phyloP scores from a whole-genome alignment of 1,140 invertebrate genomes.

The Ephestia elutella region DNA sequence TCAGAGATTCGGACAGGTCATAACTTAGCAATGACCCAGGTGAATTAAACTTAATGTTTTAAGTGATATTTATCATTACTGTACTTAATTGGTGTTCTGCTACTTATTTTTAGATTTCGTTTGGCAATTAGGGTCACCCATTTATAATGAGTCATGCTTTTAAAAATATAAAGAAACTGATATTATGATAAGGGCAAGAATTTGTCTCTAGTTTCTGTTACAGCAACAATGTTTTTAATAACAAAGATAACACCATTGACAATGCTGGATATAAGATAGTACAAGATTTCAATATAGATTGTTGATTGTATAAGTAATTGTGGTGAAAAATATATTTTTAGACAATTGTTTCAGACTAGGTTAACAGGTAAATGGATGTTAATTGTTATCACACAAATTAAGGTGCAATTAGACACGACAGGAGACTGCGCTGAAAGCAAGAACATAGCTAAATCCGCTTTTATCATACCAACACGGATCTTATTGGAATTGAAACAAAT shows the following conservation, averaged over 20 bases:
- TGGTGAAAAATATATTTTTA: background rate
- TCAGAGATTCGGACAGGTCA: background rate
- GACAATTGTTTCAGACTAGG: background rate
- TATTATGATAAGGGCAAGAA: background rate
- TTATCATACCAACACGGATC: background rate
- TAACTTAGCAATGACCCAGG: background rate
- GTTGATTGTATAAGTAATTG: no score
- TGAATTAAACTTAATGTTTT: background rate
- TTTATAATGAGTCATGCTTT: no score
- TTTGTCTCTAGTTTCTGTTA: background rate
- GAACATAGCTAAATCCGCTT: background rate
- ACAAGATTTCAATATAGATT: background rate
- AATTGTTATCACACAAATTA: background rate
- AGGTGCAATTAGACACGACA: background rate
- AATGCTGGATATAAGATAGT: background rate
- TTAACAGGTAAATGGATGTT: background rate
- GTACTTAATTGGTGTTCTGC: background rate
- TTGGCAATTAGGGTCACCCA: background rate
- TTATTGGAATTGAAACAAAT: conserved; percentile 2
- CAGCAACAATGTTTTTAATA: background rate
- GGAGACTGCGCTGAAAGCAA: background rate
- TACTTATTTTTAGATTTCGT: background rate
- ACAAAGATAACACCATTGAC: background rate
- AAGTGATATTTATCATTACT: no score
- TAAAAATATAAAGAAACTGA: background rate